Conservation (phyloP, 2,888 invertebrate genomes). For the Heteromyza rotundicornis region DNA sequence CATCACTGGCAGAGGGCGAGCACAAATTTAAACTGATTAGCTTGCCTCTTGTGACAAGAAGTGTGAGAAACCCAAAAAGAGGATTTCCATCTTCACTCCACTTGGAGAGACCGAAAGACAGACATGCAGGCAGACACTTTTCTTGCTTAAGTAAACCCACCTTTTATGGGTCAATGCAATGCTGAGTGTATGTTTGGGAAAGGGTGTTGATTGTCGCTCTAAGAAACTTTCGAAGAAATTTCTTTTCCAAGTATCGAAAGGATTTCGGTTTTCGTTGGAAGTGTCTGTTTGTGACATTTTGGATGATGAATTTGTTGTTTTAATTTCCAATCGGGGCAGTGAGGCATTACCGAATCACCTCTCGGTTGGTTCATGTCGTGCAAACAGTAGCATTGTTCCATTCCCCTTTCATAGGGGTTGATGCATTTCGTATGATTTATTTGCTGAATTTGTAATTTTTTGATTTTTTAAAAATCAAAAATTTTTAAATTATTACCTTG, state of each 20-base stretch:
- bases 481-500: slow-evolving; percentile 16
- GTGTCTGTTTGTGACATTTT: slow-evolving; percentile 46
- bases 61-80: slow-evolving; percentile 19
- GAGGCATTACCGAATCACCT: not conserved
- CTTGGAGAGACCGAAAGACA: no score
- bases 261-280: slow-evolving; percentile 36
- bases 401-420: not conserved
- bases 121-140: slow-evolving; percentile 14
- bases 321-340: not conserved
- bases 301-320: slow-evolving; percentile 41
- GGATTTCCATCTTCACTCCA: slow-evolving; percentile 8
- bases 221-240: slow-evolving; percentile 11
- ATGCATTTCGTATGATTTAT: no score
- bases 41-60: slow-evolving; percentile 4
- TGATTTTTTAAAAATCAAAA: slow-evolving; percentile 38
- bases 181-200: slow-evolving; percentile 39
- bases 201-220: not conserved
- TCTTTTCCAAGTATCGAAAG: not conserved
- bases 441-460: slow-evolving; percentile 41
- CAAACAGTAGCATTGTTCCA: slow-evolving; percentile 4
- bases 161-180: slow-evolving; percentile 49
- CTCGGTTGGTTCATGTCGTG: not conserved
- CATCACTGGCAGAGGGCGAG: no score
- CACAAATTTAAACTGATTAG: slow-evolving; percentile 14
- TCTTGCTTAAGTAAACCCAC: slow-evolving; percentile 11